Base-by-base conservation (phyloP, 2,888 invertebrate genomes). In the Leucania comma region DNA sequence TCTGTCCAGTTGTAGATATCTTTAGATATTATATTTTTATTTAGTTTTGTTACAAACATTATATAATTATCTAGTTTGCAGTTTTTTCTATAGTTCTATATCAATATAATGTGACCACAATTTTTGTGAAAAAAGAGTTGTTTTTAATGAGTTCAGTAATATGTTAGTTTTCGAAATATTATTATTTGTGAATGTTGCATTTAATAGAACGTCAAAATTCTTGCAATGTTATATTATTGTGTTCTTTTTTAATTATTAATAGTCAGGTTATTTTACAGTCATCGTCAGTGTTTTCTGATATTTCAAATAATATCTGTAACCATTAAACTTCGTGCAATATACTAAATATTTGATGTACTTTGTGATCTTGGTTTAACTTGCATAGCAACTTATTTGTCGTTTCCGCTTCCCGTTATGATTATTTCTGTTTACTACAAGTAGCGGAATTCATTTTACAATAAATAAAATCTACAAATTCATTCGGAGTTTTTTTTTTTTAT, bases 1-100 rank as follows among this genome's bases (percentile, higher is more conserved):
- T 91, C 92, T 93, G 93, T 93, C 94, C 93, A 92, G 83, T 88
- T 92, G 90, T 94, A 93, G 93, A 91, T 92, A 91, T 88, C 87
- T 87, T 70, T 89, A 88, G 84, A 87, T 85, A 87, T 62, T 87
- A 85, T 80, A 32, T 82, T 57, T 57, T 85, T 83, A 80, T 77
- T 75, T 71, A 80, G 71, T 69, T 72, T 60, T 83, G 83, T 73
- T 72, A 79, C 78, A 72, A 65, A 73, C 54, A 35, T 61, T 61
- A 38, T 65, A 57, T 38, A 8, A n/a, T 51, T 65, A 35, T 53
- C 56, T 72, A 71, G 59, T 74, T 79, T 72, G 70, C 69, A 72
- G 60, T 66, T 68, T 67, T 64, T 68, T 72, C 64, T 81, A 73
- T 74, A 66, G 73, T 76, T 79, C 57, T 32, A 50, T 74, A 42